phyloP scores from a whole-genome alignment of 1,140 invertebrate genomes.

The Bombus superbus region DNA sequence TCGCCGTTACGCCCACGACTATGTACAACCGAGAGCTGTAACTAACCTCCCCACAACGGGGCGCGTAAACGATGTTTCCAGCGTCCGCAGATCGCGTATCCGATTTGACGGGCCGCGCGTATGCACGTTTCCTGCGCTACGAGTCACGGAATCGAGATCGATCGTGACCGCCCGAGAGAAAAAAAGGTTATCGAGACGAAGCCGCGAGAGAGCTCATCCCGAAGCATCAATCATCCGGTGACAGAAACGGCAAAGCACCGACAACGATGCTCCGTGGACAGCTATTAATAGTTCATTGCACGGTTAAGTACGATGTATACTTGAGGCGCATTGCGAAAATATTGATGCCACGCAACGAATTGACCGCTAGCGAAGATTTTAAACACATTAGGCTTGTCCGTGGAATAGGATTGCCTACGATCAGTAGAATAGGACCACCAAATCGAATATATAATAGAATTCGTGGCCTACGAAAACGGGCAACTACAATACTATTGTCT shows the following conservation, averaged over 20 bases:
- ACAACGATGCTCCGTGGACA: constrained; percentile 32
- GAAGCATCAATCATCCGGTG: constrained; percentile 45
- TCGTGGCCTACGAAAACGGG: neutral
- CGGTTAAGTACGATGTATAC: constrained; percentile 56
- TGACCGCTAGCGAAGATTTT: neutral
- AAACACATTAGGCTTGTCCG: no score
- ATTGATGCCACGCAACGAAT: constrained; percentile 20
- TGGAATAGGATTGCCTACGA: neutral
- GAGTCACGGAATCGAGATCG: constrained; percentile 13
- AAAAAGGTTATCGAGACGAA: constrained; percentile 27
- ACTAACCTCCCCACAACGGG: neutral
- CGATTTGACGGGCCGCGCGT: constrained; percentile 3
- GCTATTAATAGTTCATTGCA: constrained; percentile 69
- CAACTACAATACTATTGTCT: no score
- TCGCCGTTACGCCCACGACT: constrained; percentile 44
- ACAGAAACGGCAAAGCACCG: constrained; percentile 48
- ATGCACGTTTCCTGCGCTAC: neutral
- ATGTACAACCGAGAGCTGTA: constrained; percentile 8
- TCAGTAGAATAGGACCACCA: neutral
- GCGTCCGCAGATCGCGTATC: constrained; percentile 26
- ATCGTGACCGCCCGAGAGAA: neutral
- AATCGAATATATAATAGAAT: neutral
- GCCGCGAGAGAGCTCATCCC: constrained; percentile 17
- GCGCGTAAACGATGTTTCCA: constrained; percentile 32
- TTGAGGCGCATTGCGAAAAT: constrained; percentile 47